These are phyloP conservation scores for Chloroclysta siterata DNA, from an alignment of 2,888 invertebrate species.

Conservation along the genomic window DNA sequence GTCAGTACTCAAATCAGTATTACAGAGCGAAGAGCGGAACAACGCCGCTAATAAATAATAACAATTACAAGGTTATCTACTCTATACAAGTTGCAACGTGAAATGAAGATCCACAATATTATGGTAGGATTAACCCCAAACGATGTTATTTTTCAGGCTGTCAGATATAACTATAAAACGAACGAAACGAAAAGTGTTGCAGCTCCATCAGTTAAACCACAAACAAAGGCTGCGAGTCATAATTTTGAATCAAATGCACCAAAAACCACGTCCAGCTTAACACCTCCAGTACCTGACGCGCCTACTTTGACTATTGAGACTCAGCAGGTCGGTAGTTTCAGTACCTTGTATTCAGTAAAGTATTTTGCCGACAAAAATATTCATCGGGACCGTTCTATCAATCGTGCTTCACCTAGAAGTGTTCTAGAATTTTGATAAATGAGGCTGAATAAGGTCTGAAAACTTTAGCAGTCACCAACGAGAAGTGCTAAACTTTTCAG, in stretches of 20 bases:
- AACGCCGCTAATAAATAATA: constrained; percentile 61
- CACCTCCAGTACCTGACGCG: constrained; percentile 14
- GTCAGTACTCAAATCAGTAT: constrained; percentile 72
- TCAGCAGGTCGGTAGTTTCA: constrained; percentile 3
- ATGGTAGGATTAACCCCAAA: neutral
- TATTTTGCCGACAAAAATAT: no score
- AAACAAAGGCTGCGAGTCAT: constrained; percentile 10
- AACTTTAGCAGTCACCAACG: no score
- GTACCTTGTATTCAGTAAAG: neutral
- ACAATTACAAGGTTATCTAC: constrained; percentile 64
- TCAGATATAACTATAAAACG: constrained; percentile 51
- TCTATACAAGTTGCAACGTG: neutral
- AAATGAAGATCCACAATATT: neutral
- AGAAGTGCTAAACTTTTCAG: no score
- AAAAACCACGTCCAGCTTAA: constrained; percentile 4
- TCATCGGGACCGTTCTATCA: no score
- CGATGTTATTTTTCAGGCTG: constrained; percentile 45
- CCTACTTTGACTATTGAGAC: constrained; percentile 4
- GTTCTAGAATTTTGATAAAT: no score
- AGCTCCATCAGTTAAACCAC: constrained; percentile 11
- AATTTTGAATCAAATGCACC: constrained; percentile 13
- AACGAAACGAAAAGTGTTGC: constrained; percentile 51
- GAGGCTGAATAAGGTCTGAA: no score
- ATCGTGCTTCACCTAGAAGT: no score
- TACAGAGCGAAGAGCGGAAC: constrained; percentile 65